Evolutionary conservation across 2,888 invertebrate species (phyloP).

Genomic region (Stomorhina lunata): DNA sequence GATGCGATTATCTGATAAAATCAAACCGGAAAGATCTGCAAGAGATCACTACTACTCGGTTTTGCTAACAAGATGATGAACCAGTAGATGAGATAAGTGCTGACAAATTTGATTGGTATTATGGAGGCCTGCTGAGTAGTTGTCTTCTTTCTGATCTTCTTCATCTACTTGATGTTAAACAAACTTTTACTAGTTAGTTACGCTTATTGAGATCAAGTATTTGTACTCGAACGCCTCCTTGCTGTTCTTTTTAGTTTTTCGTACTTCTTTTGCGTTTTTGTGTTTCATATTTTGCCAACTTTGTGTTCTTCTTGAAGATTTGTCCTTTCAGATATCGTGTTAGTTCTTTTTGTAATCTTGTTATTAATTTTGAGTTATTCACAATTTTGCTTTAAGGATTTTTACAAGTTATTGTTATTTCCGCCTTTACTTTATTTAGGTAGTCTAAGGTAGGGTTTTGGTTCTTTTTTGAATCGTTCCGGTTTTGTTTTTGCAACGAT

Average conservation of each 20-base stretch:
- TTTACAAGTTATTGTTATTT: conserved; percentile 37
- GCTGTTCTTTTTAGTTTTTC: conserved; percentile 38
- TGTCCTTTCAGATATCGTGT: conserved; percentile 20
- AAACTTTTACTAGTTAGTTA: conserved; percentile 20
- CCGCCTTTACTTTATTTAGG: conserved; percentile 26
- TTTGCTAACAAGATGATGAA: conserved; percentile 24
- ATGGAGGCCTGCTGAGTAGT: conserved; percentile 34
- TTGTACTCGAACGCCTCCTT: background rate
- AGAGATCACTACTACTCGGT: conserved; percentile 7
- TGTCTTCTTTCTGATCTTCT: conserved; percentile 1
- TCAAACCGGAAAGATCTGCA: conserved; percentile 61
- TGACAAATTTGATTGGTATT: conserved; percentile 73
- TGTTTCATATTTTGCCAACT: conserved; percentile 44
- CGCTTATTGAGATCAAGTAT: conserved; percentile 39
- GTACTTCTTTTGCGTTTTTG: background rate
- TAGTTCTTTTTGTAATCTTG: conserved; percentile 55
- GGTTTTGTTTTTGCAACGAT: conserved; percentile 32
- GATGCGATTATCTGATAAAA: conserved; percentile 74
- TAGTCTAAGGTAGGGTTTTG: background rate
- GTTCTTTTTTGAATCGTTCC: conserved; percentile 32
- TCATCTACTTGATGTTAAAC: background rate
- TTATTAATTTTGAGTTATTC: conserved; percentile 47
- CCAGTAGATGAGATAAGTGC: conserved; percentile 70
- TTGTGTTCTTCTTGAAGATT: conserved; percentile 9
- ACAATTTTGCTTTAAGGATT: conserved; percentile 24